These are phyloP conservation scores for Drosophila subobscura DNA, from an alignment of 1,140 invertebrate species.

Conservation along the genomic window DNA sequence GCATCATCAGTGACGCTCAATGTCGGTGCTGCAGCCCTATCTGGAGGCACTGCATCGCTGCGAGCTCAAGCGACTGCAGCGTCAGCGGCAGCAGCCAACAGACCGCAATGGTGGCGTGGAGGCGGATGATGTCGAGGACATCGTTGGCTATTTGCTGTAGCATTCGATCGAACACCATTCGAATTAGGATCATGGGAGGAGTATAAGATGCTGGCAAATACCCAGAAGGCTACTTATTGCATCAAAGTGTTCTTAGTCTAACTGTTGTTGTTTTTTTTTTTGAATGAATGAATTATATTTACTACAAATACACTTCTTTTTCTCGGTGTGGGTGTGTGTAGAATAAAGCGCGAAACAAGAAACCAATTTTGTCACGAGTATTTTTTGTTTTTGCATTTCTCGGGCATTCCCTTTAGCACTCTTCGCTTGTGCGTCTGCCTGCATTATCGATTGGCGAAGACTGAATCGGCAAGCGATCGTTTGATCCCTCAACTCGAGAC, in stretches of 20 bases:
- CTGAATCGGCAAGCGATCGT: too few species aligned
- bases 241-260: neutral
- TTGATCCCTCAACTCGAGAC: too few species aligned
- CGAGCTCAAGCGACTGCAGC: constrained; percentile 60
- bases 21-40: constrained; percentile 78
- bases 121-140: constrained; percentile 50
- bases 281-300: neutral
- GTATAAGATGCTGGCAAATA: constrained; percentile 10
- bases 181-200: constrained; percentile 10
- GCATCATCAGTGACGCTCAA: constrained; percentile 73
- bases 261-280: neutral
- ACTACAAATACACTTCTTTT: too few species aligned
- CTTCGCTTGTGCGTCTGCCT: too few species aligned
- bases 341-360: too few species aligned
- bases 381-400: too few species aligned
- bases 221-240: neutral
- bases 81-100: neutral
- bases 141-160: constrained; percentile 63
- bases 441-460: too few species aligned
- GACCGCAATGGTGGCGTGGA: constrained; percentile 2
- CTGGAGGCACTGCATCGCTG: constrained; percentile 73
- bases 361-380: too few species aligned
- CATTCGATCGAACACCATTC: neutral
- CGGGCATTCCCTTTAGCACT: too few species aligned
- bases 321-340: too few species aligned